A percentile compares a stretch with the other conserved stretches of the same genome.
Evolutionary conservation across 1,140 invertebrate genomes (phyloP).

Genomic region (Trichonephila clavipes): DNA sequence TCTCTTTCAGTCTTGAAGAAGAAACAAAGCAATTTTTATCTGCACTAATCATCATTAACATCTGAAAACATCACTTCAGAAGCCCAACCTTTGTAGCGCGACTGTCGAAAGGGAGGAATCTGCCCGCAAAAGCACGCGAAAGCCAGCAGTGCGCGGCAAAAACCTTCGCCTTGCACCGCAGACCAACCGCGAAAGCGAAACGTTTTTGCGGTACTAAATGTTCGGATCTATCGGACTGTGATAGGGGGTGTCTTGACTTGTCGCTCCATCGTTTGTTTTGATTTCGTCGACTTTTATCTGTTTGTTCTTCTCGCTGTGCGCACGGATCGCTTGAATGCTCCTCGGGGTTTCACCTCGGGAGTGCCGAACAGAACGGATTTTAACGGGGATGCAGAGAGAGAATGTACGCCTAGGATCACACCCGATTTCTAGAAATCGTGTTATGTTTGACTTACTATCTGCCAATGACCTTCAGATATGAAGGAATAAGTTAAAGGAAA

Average conservation of each 20-base stretch:
- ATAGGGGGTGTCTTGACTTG: conserved; percentile 45
- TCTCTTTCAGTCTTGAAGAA: no score
- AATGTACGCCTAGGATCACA: background rate
- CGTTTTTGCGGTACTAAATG: conserved; percentile 65
- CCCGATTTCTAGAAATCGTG: background rate
- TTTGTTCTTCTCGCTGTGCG: conserved; percentile 26
- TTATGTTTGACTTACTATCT: background rate
- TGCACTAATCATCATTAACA: no score
- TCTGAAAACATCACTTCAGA: background rate
- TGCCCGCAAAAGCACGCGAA: background rate
- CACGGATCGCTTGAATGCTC: background rate
- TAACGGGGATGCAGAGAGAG: background rate
- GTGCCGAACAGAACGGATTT: background rate
- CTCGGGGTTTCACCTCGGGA: background rate
- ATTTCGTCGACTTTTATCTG: conserved; percentile 6
- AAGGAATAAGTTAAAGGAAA: no score
- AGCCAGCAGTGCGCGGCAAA: conserved; percentile 6
- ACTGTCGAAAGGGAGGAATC: background rate
- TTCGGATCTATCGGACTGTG: conserved; percentile 60
- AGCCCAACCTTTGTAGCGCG: background rate
- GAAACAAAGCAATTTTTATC: no score
- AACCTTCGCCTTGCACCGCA: conserved; percentile 50
- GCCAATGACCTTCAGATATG: background rate
- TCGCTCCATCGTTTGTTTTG: conserved; percentile 32
- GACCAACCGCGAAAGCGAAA: conserved; percentile 68